phyloP scores from a whole-genome alignment of 2,113 vertebrate species.

The Anseranas semipalmata region DNA sequence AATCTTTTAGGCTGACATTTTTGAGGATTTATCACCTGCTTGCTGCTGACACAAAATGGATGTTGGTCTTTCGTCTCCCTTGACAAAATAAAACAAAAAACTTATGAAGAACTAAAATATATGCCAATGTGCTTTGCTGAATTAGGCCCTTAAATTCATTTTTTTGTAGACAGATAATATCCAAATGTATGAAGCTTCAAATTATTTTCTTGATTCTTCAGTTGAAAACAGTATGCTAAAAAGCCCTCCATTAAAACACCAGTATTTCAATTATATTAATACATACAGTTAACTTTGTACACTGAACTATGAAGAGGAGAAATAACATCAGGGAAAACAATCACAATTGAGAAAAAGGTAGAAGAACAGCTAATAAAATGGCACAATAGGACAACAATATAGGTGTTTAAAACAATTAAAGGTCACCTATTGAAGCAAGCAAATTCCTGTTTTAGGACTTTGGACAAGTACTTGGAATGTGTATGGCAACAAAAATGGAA shows the following conservation, averaged over 20 bases:
- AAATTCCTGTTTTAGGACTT: not conserved
- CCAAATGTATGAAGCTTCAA: not conserved
- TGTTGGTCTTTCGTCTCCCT: not conserved
- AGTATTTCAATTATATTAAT: not conserved
- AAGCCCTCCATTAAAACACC: not conserved
- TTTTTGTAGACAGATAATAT: not conserved
- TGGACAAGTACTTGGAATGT: not conserved
- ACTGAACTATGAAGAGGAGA: not conserved
- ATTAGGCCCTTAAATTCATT: not conserved
- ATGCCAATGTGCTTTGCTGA: not conserved
- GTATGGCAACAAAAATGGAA: not conserved
- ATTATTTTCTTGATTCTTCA: not conserved
- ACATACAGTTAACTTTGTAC: not conserved
- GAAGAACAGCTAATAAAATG: not conserved
- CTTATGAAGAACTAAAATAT: not conserved
- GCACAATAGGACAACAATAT: not conserved
- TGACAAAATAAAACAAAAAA: not conserved
- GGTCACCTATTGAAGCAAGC: not conserved
- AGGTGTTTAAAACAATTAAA: not conserved
- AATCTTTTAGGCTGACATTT: not conserved
- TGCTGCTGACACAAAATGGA: not conserved
- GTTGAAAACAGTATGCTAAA: not conserved
- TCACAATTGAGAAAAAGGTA: not conserved
- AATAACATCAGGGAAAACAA: not conserved
- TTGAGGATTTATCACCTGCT: not conserved